These are phyloP conservation scores for Tetragonula carbonaria DNA, from an alignment of 2,888 invertebrate genomes.

Conservation along the genomic window DNA sequence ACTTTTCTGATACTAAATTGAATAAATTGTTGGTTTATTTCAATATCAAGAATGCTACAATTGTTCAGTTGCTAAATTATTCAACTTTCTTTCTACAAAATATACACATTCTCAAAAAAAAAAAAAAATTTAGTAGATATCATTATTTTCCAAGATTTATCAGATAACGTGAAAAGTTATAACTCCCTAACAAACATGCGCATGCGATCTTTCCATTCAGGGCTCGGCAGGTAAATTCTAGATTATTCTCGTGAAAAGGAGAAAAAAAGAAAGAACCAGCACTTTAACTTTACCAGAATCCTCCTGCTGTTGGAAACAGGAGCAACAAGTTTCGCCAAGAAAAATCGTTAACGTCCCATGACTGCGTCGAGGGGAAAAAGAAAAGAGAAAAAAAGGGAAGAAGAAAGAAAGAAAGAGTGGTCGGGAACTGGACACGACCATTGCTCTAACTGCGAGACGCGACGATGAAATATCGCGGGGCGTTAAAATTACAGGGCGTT, in stretches of 20 bases:
- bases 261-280: background rate
- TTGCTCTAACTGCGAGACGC: background rate
- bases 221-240: background rate
- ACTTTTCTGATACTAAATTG: too few species aligned
- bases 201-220: background rate
- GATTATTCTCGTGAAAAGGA: constrained; percentile 5
- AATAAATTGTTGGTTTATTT: too few species aligned
- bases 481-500: constrained; percentile 48
- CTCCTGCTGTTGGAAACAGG: background rate
- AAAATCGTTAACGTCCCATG: constrained; percentile 11
- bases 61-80: too few species aligned
- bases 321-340: constrained; percentile 1
- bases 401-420: background rate
- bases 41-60: too few species aligned
- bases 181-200: background rate
- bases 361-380: constrained; percentile 3
- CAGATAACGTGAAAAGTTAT: background rate
- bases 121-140: too few species aligned
- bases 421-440: background rate
- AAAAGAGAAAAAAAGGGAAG: background rate
- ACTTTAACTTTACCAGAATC: constrained; percentile 1
- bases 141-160: too few species aligned
- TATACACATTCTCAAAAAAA: too few species aligned
- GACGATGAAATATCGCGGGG: constrained; percentile 39
- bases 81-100: too few species aligned